Evolutionary conservation across 2,888 invertebrate genomes (phyloP).

Genomic region (Stenodema calcarata): DNA sequence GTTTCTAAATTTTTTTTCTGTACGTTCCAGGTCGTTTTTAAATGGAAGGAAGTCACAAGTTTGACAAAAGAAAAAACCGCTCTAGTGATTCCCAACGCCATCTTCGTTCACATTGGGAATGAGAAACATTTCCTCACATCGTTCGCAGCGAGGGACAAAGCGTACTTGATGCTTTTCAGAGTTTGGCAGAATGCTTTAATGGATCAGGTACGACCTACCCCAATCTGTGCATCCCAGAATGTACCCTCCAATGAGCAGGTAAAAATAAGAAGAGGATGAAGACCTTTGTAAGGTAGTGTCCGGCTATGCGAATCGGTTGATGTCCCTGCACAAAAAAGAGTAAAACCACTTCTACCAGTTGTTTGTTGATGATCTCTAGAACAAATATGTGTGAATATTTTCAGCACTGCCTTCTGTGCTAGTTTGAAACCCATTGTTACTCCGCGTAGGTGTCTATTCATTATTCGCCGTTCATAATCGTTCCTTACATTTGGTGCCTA

Average conservation of each 20-base stretch:
- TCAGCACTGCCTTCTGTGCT: not conserved
- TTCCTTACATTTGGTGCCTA: not conserved
- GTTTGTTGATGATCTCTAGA: not conserved
- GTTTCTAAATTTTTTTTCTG: too few species aligned
- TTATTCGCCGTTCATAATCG: not conserved
- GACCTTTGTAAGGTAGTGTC: not conserved
- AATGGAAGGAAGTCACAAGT: conserved; percentile 88
- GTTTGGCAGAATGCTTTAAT: conserved; percentile 96
- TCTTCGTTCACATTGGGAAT: conserved; percentile 79
- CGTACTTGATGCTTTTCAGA: conserved; percentile 92
- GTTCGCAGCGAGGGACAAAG: conserved; percentile 91
- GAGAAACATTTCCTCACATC: conserved; percentile 95
- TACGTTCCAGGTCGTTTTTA: conserved; percentile 70
- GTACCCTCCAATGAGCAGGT: not conserved
- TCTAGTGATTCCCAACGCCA: conserved; percentile 95
- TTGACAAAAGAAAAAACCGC: conserved; percentile 95
- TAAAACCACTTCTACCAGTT: not conserved
- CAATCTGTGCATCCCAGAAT: conserved; percentile 31
- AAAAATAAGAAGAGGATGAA: not conserved
- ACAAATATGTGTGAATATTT: not conserved
- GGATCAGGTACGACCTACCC: conserved; percentile 70
- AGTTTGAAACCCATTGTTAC: not conserved
- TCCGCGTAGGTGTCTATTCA: too few species aligned
- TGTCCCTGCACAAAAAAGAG: not conserved
- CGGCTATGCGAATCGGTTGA: not conserved